Base-by-base conservation (phyloP, 2,113 vertebrate genomes). In the Oryzias javanicus region DNA sequence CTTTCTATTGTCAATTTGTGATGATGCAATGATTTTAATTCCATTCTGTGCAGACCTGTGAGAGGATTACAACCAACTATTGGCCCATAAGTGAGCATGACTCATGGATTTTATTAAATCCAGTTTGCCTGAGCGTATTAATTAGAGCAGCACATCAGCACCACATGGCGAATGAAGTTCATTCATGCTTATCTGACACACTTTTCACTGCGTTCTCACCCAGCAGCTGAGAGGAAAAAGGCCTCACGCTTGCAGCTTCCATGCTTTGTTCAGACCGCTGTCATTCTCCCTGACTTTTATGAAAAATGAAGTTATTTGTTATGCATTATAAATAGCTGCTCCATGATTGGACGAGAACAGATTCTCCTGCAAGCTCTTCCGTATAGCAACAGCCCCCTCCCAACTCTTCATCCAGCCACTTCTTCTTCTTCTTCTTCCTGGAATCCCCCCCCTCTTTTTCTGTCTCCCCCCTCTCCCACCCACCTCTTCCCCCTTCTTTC, bases 311-410 rank as follows among this genome's bases (percentile, higher is more conserved):
- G 80, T 86, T 88, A 76, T 72, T 89, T 86, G 83, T 86, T 89
- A 85, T 89, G 86, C 88, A 87, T 89, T 86, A 90, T 85, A 84
- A 89, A 92, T 88, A 85, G 72, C 84, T 64, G 74, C 49, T 25
- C 53, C 4, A 18, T 81, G 89, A 91, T 91, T 92, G 90, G 91
- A 63, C 63, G 40, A 81, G 62, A 58, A 56, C 67, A 49, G 70
- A 71, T 86, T 83, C 84, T 87, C 77, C 81, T 59, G 73, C 76
- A 66, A 86, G 78, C 80, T 71, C 89, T 91, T 92, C 91, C 89
- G 89, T 89, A 87, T 92, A 90, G 91, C 91, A 92, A 92, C 90
- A 92, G 82, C 79, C 84, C 84, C 86, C 53, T 20, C 59, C 75
- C 72, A 45, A 60, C 79, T 56, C 78, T 72, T 74, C 75, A 63